Percentiles rank a stretch among this genome's conserved stretches.
Evolutionary conservation across 2,113 vertebrate genomes (phyloP).

Genomic region (Meriones unguiculatus): DNA sequence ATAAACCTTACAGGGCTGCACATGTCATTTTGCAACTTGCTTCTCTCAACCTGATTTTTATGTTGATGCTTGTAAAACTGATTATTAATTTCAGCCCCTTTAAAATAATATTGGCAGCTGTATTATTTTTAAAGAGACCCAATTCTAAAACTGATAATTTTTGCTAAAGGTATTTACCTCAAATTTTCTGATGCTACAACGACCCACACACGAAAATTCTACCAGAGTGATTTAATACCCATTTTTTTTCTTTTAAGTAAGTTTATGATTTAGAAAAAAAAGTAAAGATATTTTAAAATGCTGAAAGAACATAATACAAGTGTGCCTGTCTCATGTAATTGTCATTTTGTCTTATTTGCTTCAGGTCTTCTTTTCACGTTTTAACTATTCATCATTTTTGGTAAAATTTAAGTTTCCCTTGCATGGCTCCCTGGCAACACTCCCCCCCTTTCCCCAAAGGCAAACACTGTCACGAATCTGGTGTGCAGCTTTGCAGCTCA

Average conservation of each 20-base stretch:
- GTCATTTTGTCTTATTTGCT: constrained; percentile 46
- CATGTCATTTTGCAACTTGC: constrained; percentile 25
- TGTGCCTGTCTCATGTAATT: constrained; percentile 37
- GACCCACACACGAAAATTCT: constrained; percentile 38
- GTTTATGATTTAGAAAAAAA: constrained; percentile 52
- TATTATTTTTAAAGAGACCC: constrained; percentile 50
- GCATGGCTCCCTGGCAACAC: background rate
- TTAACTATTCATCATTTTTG: constrained; percentile 44
- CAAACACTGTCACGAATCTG: constrained; percentile 54
- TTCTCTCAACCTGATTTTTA: constrained; percentile 56
- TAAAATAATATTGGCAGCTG: constrained; percentile 59
- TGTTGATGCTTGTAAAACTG: constrained; percentile 33
- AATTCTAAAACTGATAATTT: constrained; percentile 38
- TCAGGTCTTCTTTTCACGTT: constrained; percentile 45
- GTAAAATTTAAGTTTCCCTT: constrained; percentile 61
- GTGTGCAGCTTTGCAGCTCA: constrained; percentile 46
- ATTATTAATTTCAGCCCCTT: constrained; percentile 57
- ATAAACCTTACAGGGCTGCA: background rate
- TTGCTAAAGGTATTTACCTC: constrained; percentile 54
- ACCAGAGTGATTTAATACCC: constrained; percentile 47
- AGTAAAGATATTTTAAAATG: constrained; percentile 39
- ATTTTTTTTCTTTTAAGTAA: constrained; percentile 42
- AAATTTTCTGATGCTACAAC: constrained; percentile 34
- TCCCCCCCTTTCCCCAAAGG: constrained; percentile 34
- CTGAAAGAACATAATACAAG: background rate